Conservation (phyloP, 2,113 vertebrate genomes). For the Dinomys branickii region DNA sequence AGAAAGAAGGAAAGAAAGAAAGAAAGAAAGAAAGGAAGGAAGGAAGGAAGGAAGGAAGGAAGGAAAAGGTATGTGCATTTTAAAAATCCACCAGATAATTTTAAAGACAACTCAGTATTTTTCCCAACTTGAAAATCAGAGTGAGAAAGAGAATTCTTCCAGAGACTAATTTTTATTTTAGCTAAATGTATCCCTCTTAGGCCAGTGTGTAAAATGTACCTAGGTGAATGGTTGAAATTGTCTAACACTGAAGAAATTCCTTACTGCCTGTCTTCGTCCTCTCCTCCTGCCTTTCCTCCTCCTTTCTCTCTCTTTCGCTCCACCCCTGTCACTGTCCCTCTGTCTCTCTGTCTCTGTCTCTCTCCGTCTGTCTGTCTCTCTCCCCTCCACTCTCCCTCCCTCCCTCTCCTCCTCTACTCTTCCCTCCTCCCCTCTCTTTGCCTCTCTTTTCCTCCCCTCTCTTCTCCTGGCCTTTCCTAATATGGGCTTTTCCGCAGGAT, state of each 20-base stretch:
- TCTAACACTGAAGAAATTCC: not conserved
- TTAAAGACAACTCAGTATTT: conserved; percentile 3
- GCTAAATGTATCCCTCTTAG: conserved; percentile 55
- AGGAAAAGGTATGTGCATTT: not conserved
- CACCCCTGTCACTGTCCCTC: too few species aligned
- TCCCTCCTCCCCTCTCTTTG: not conserved
- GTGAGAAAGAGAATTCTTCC: conserved; percentile 22
- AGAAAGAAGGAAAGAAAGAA: too few species aligned
- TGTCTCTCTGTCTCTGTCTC: not conserved
- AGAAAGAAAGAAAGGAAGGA: too few species aligned
- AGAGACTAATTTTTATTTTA: not conserved
- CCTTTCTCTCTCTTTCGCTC: not conserved
- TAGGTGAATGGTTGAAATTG: conserved; percentile 38
- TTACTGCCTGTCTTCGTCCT: not conserved
- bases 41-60: too few species aligned
- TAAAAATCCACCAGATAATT: not conserved
- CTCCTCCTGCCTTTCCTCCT: not conserved
- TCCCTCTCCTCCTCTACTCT: not conserved
- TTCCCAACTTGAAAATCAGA: not conserved
- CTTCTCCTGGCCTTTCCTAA: not conserved
- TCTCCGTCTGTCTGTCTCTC: not conserved
- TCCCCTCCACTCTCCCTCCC: not conserved
- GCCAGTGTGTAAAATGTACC: not conserved
- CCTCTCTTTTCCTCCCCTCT: not conserved
- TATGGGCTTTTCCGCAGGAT: not conserved